A percentile compares a stretch with the other conserved stretches of the same genome.
Evolutionary conservation across 2,113 vertebrate genomes (phyloP).

Genomic region (Rhinoderma darwinii): DNA sequence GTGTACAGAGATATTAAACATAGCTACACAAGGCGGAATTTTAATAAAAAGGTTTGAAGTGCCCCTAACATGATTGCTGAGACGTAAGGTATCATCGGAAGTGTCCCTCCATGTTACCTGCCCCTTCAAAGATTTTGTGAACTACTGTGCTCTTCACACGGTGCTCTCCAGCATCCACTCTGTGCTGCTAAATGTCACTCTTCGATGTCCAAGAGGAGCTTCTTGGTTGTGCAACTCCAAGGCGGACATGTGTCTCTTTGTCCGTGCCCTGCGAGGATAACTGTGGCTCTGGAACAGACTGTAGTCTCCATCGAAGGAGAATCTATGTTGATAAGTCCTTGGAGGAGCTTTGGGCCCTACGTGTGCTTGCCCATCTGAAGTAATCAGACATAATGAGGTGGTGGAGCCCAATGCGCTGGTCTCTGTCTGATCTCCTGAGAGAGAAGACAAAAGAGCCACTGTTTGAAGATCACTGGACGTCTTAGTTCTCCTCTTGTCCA

Average conservation of each 20-base stretch:
- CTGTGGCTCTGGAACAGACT: conserved; percentile 95
- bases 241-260: conserved; percentile 88
- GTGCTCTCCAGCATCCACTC: conserved; percentile 98
- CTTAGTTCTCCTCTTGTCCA: conserved; percentile 61
- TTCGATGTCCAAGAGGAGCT: conserved; percentile 76
- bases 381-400: conserved; percentile 87
- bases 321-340: conserved; percentile 84
- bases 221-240: conserved; percentile 85
- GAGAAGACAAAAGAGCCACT: conserved; percentile 68
- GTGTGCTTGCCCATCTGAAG: conserved; percentile 65
- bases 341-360: conserved; percentile 79
- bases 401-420: conserved; percentile 81
- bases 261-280: conserved; percentile 90
- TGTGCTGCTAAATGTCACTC: conserved; percentile 91
- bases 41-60: not conserved
- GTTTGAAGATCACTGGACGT: conserved; percentile 72
- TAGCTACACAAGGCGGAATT: conserved; percentile 19
- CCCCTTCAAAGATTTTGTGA: not conserved
- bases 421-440: conserved; percentile 77
- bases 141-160: conserved; percentile 74
- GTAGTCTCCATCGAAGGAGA: conserved; percentile 92
- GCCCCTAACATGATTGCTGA: conserved; percentile 29
- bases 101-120: not conserved
- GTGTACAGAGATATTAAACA: conserved; percentile 43
- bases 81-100: not conserved